phyloP scores from a whole-genome alignment of 2,888 invertebrate genomes.

The Acleris cristana region DNA sequence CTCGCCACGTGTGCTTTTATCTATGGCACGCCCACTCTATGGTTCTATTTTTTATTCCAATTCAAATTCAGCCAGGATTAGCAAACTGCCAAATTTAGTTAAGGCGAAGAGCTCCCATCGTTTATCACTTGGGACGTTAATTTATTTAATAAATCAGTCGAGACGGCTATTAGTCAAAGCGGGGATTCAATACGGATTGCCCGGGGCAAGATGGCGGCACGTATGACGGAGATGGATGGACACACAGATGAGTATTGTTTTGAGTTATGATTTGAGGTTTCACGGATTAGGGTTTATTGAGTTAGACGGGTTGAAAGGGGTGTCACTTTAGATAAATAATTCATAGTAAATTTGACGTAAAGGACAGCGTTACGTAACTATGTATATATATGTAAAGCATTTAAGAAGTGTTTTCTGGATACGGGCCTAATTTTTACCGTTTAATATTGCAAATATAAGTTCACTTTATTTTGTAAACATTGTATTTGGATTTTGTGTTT shows the following conservation, averaged over 20 bases:
- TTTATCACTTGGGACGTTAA: constrained; percentile 69
- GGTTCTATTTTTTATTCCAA: constrained; percentile 5
- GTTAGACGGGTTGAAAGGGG: constrained; percentile 3
- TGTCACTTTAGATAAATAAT: not conserved
- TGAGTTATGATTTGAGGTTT: constrained; percentile 34
- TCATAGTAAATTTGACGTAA: not conserved
- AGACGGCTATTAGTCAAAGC: constrained; percentile 70
- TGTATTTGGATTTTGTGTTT: too few relatives aligned
- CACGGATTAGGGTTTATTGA: constrained; percentile 12
- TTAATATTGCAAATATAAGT: too few relatives aligned
- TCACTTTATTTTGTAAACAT: too few relatives aligned
- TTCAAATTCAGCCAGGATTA: constrained; percentile 27
- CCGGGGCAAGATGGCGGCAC: constrained; percentile 49
- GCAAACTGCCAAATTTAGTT: constrained; percentile 38
- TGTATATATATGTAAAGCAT: too few relatives aligned
- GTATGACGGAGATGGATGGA: constrained; percentile 74
- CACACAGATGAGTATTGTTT: constrained; percentile 39
- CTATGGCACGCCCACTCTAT: constrained; percentile 37
- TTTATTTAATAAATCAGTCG: constrained; percentile 79
- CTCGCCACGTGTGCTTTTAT: constrained; percentile 48
- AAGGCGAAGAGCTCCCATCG: constrained; percentile 52
- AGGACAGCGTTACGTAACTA: not conserved
- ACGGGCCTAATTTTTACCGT: too few relatives aligned
- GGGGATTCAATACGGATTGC: constrained; percentile 64
- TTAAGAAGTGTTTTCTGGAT: too few relatives aligned